Conservation (phyloP, 2,888 invertebrate genomes). For the Isoperla grammatica region DNA sequence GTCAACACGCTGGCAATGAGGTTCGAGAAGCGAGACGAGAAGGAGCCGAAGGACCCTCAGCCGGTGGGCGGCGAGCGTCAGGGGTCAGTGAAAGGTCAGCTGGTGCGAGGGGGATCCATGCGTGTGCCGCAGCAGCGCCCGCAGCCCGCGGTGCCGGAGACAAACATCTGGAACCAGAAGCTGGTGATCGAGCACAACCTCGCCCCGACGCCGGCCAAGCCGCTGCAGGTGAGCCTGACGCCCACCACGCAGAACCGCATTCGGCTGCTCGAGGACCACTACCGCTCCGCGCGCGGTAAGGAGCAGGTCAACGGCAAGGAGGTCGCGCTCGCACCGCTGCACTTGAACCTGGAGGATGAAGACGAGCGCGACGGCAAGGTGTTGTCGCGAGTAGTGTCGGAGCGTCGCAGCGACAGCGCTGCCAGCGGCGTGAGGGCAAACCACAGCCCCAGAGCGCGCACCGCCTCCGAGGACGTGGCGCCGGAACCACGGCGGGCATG, state of each 20-base stretch:
- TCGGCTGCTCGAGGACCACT: background rate
- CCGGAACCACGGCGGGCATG: slow-evolving; percentile 25
- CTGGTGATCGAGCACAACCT: background rate
- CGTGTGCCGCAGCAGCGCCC: background rate
- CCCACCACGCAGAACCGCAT: slow-evolving; percentile 6
- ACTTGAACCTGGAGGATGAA: slow-evolving; percentile 8
- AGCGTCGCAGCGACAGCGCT: slow-evolving; percentile 34
- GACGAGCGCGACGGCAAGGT: background rate
- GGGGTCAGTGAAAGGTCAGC: no score
- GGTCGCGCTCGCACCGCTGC: slow-evolving; percentile 9
- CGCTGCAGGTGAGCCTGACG: slow-evolving; percentile 6
- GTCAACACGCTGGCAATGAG: slow-evolving; percentile 15
- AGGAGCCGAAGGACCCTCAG: slow-evolving; percentile 11
- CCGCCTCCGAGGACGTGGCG: slow-evolving; percentile 11
- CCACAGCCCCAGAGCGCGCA: slow-evolving; percentile 27
- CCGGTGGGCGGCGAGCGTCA: slow-evolving; percentile 5
- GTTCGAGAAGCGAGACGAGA: slow-evolving; percentile 18
- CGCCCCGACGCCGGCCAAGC: slow-evolving; percentile 15
- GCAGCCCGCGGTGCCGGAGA: slow-evolving; percentile 2
- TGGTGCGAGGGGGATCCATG: slow-evolving; percentile 11
- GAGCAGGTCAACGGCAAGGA: no score
- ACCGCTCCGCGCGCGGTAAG: background rate
- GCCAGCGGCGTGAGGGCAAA: slow-evolving; percentile 29
- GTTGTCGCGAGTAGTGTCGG: slow-evolving; percentile 18
- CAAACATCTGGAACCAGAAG: slow-evolving; percentile 4